These are phyloP conservation scores for Stenoptilia bipunctidactyla DNA, from an alignment of 2,888 invertebrate genomes.

Conservation along the genomic window DNA sequence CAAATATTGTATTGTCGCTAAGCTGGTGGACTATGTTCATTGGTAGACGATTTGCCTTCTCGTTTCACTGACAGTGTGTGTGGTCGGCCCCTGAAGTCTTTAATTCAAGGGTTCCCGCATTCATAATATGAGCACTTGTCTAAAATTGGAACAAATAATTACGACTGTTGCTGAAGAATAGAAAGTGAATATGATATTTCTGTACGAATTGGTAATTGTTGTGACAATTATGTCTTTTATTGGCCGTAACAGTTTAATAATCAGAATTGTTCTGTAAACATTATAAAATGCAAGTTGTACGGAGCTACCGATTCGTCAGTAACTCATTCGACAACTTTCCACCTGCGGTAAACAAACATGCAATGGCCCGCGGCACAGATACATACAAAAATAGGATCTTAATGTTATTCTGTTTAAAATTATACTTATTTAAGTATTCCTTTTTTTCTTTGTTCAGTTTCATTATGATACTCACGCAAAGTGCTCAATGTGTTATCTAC, in stretches of 20 bases:
- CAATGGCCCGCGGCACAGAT: neutral
- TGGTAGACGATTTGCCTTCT: constrained; percentile 31
- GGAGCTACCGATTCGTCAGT: too few relatives aligned
- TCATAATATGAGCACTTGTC: constrained; percentile 29
- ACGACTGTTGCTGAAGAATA: constrained; percentile 23
- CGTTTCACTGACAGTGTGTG: constrained; percentile 34
- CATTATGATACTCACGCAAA: too few relatives aligned
- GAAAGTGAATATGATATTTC: constrained; percentile 9
- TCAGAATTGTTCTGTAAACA: too few relatives aligned
- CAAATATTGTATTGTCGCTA: constrained; percentile 48
- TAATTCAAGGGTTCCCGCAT: neutral
- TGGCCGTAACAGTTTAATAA: too few relatives aligned
- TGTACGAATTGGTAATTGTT: too few relatives aligned
- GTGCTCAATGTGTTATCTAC: too few relatives aligned
- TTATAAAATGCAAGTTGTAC: too few relatives aligned
- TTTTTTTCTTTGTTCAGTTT: too few relatives aligned
- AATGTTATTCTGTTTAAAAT: neutral
- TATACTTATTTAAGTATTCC: too few relatives aligned
- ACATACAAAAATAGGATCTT: constrained; percentile 1
- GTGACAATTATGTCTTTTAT: too few relatives aligned
- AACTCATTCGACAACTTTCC: constrained; percentile 7
- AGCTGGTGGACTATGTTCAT: constrained; percentile 30
- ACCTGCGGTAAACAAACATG: constrained; percentile 1
- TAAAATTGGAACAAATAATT: constrained; percentile 58
- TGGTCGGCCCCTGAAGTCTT: constrained; percentile 16